Evolutionary conservation across 2,797 vertebrate species (phyloP).

Genomic region (Psittacula derbiana): DNA sequence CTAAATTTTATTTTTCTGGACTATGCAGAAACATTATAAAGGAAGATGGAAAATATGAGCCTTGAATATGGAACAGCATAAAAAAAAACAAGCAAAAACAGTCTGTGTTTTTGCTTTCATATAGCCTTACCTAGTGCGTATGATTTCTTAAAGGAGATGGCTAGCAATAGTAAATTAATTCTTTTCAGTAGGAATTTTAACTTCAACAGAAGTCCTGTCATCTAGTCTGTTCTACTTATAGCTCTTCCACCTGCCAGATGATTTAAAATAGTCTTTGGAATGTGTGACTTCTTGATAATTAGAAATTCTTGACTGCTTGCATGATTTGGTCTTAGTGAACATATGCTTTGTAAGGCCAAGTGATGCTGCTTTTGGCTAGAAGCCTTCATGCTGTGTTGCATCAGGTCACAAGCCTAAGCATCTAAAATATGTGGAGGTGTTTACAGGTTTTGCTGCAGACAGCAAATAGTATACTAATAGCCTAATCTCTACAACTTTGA

Average conservation of each 20-base stretch:
- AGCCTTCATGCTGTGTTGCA: neutral
- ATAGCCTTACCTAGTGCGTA: neutral
- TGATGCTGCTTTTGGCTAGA: neutral
- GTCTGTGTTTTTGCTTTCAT: neutral
- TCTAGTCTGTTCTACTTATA: neutral
- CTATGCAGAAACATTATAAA: neutral
- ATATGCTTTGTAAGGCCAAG: neutral
- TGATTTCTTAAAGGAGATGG: neutral
- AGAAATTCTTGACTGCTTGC: neutral
- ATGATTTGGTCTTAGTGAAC: neutral
- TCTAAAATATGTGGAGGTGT: neutral
- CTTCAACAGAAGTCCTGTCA: neutral
- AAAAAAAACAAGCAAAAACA: too few species aligned
- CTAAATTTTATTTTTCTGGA: neutral
- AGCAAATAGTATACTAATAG: neutral
- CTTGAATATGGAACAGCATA: neutral
- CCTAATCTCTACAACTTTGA: neutral
- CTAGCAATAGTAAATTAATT: neutral
- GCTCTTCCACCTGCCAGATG: neutral
- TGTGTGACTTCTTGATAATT: neutral
- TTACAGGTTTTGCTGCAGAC: neutral
- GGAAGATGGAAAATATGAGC: neutral
- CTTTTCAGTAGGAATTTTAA: neutral
- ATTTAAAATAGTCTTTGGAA: neutral
- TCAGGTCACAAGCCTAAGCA: neutral